Percentiles rank a stretch among this genome's conserved stretches.
phyloP scores from a whole-genome alignment of 2,797 vertebrate species.

The Hypotaenidia okinawae region DNA sequence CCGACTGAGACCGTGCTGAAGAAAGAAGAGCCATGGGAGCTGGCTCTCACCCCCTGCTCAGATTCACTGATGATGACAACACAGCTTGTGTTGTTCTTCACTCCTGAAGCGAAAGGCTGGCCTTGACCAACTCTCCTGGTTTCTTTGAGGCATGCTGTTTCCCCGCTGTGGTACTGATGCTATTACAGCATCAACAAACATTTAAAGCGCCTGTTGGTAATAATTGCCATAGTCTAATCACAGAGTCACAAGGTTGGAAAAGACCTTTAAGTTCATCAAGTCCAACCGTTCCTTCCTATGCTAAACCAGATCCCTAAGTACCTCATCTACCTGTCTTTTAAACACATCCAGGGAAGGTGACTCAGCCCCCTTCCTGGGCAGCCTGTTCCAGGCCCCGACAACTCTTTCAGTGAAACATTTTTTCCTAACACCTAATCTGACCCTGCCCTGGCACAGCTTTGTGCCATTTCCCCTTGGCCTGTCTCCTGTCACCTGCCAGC shows the following conservation, averaged over 20 bases:
- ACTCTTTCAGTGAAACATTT: too few species aligned
- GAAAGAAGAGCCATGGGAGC: neutral
- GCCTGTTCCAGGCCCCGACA: too few species aligned
- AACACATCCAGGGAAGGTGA: too few species aligned
- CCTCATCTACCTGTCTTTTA: too few species aligned
- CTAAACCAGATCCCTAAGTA: too few species aligned
- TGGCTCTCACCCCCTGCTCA: neutral
- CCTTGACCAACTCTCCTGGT: neutral
- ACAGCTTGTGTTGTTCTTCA: neutral
- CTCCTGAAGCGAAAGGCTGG: neutral
- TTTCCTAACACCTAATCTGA: too few species aligned
- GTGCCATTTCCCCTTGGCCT: too few species aligned
- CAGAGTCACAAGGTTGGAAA: too few species aligned
- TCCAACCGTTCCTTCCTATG: too few species aligned
- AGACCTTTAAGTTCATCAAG: too few species aligned
- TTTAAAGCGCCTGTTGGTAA: neutral
- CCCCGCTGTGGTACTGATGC: neutral
- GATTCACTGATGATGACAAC: rapidly evolving
- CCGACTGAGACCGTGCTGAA: rapidly evolving
- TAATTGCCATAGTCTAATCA: neutral
- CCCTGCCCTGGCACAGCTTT: too few species aligned
- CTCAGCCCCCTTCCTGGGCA: too few species aligned
- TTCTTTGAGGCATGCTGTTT: neutral
- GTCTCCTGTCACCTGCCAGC: neutral
- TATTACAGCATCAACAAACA: neutral